A percentile compares a stretch with the other conserved stretches of the same genome.
phyloP scores from a whole-genome alignment of 2,113 vertebrate species.

The Leucopsar rothschildi region DNA sequence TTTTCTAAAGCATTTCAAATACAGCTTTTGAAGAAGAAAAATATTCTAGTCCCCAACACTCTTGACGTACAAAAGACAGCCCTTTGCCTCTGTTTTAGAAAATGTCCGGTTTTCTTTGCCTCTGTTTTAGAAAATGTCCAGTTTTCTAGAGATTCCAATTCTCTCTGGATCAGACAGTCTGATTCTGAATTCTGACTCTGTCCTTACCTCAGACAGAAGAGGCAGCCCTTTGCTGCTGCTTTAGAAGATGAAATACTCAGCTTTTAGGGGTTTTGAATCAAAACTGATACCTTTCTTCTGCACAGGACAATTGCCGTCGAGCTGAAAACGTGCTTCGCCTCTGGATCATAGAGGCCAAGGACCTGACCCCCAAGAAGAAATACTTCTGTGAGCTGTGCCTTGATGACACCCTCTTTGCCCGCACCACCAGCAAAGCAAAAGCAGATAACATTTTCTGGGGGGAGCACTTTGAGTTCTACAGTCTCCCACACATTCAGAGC shows the following conservation, averaged over 20 bases:
- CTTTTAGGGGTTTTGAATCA: neutral
- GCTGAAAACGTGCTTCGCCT: slow-evolving; percentile 90
- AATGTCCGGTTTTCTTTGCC: neutral
- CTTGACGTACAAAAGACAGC: neutral
- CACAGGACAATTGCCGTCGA: slow-evolving; percentile 90
- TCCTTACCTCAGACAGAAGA: neutral
- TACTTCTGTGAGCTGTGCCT: slow-evolving; percentile 98
- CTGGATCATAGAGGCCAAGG: slow-evolving; percentile 98
- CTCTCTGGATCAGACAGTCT: neutral
- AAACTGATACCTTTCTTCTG: neutral
- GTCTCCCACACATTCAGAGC: slow-evolving; percentile 83
- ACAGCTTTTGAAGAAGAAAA: neutral
- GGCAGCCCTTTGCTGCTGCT: neutral
- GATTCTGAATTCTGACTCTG: neutral
- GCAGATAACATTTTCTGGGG: slow-evolving; percentile 96
- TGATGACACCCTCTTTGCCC: slow-evolving; percentile 92
- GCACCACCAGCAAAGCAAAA: slow-evolving; percentile 95
- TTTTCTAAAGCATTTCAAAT: neutral
- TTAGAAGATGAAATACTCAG: neutral
- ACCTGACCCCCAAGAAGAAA: slow-evolving; percentile 92
- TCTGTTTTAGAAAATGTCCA: neutral
- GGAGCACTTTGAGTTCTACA: slow-evolving; percentile 91
- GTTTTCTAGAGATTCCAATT: neutral
- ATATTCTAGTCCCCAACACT: neutral
- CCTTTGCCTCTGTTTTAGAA: neutral